A percentile compares a stretch with the other conserved stretches of the same genome.
Evolutionary conservation across 2,888 invertebrate genomes (phyloP).

Genomic region (Petrolisthes manimaculis): DNA sequence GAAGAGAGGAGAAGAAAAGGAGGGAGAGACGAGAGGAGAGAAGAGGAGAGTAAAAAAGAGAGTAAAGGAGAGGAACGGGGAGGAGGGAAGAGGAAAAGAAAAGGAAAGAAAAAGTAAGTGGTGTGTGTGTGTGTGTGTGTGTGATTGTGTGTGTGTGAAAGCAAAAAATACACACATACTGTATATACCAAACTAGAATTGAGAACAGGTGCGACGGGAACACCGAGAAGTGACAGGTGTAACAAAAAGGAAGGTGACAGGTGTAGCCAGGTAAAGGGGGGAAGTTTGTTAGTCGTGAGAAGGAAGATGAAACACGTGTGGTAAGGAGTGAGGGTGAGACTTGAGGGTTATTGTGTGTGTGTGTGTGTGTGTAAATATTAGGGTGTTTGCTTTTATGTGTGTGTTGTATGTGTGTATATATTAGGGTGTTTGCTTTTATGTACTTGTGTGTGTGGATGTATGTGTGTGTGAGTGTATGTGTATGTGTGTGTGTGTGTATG

Average conservation of each 20-base stretch:
- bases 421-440: background rate
- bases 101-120: background rate
- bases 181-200: background rate
- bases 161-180: background rate
- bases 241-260: background rate
- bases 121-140: background rate
- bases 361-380: background rate
- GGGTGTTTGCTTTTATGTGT: background rate
- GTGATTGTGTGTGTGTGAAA: no score
- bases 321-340: no score
- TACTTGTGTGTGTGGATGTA: background rate
- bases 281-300: background rate
- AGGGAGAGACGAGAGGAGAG: constrained; percentile 1
- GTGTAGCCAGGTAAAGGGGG: background rate
- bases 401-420: background rate
- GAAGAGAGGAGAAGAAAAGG: background rate
- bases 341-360: no score
- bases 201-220: background rate
- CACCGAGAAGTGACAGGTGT: background rate
- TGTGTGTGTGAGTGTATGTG: background rate
- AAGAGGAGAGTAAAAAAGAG: background rate
- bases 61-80: background rate
- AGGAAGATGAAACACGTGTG: background rate
- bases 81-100: constrained; percentile 4
- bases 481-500: constrained; percentile 27